Percentiles rank a stretch among this genome's conserved stretches.
These are phyloP conservation scores for Vombatus ursinus DNA, from an alignment of 2,113 vertebrate species.

Conservation along the genomic window DNA sequence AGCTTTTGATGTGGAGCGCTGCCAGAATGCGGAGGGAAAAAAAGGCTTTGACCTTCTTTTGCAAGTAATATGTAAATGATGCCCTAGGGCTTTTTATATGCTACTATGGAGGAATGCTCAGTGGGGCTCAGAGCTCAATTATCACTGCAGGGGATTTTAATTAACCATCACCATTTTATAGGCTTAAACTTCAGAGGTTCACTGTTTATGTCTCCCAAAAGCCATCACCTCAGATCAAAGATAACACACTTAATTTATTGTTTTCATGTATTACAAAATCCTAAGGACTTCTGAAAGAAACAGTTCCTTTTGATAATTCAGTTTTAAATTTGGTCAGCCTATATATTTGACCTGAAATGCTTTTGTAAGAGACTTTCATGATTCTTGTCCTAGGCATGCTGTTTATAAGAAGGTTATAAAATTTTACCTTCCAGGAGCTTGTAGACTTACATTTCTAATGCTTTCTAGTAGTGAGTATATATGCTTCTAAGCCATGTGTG, in stretches of 20 bases:
- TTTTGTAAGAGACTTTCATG: background rate
- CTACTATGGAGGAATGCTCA: constrained; percentile 4
- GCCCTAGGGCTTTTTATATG: constrained; percentile 60
- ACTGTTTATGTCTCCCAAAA: background rate
- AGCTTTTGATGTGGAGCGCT: constrained; percentile 44
- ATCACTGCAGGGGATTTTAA: constrained; percentile 58
- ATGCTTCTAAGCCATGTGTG: background rate
- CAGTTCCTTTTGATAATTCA: background rate
- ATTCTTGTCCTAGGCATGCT: constrained; percentile 13
- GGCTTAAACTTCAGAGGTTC: background rate
- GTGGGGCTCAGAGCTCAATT: constrained; percentile 7
- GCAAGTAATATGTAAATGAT: constrained; percentile 61
- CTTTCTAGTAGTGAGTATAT: background rate
- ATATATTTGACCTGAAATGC: background rate
- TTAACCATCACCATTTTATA: constrained; percentile 11
- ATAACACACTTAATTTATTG: background rate
- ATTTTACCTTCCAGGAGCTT: background rate
- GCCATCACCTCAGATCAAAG: background rate
- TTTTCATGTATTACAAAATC: background rate
- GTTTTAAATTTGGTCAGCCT: background rate
- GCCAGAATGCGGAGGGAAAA: constrained; percentile 35
- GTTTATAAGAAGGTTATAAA: constrained; percentile 13
- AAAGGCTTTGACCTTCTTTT: constrained; percentile 57
- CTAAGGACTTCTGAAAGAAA: constrained; percentile 25
- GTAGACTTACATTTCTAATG: background rate